These are phyloP conservation scores for Eulemur coronatus DNA, from an alignment of 2,797 vertebrate species.

Conservation along the genomic window DNA sequence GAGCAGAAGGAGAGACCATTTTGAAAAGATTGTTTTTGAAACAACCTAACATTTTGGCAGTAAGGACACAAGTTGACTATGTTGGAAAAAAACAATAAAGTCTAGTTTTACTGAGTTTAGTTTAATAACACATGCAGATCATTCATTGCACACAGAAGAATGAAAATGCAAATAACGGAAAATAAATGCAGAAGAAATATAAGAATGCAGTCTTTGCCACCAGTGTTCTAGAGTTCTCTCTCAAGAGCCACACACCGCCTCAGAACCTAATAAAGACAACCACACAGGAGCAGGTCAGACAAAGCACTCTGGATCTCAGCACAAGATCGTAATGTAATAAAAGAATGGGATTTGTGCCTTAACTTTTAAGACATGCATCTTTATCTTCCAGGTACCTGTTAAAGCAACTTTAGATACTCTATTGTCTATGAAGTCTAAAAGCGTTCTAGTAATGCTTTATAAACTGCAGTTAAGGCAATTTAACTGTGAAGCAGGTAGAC, in stretches of 20 bases:
- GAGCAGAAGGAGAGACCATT: slow-evolving; percentile 37
- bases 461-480: not conserved
- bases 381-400: not conserved
- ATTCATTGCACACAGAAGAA: slow-evolving; percentile 56
- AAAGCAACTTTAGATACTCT: not conserved
- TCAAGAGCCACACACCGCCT: not conserved
- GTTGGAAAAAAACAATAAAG: slow-evolving; percentile 39
- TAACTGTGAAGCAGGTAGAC: not conserved
- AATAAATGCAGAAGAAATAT: slow-evolving; percentile 29
- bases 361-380: slow-evolving; percentile 23
- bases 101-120: slow-evolving; percentile 56
- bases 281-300: not conserved
- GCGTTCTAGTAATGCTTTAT: not conserved
- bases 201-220: not conserved
- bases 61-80: slow-evolving; percentile 53
- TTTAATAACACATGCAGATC: slow-evolving; percentile 75
- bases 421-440: not conserved
- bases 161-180: slow-evolving; percentile 53
- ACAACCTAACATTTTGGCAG: slow-evolving; percentile 56
- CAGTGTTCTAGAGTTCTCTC: not conserved
- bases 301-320: not conserved
- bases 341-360: not conserved
- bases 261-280: not conserved
- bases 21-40: slow-evolving; percentile 65
- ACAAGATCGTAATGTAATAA: not conserved